These are phyloP conservation scores for human (Homo sapiens) DNA, from an alignment of 2,113 vertebrate species.

Conservation along the genomic window DNA sequence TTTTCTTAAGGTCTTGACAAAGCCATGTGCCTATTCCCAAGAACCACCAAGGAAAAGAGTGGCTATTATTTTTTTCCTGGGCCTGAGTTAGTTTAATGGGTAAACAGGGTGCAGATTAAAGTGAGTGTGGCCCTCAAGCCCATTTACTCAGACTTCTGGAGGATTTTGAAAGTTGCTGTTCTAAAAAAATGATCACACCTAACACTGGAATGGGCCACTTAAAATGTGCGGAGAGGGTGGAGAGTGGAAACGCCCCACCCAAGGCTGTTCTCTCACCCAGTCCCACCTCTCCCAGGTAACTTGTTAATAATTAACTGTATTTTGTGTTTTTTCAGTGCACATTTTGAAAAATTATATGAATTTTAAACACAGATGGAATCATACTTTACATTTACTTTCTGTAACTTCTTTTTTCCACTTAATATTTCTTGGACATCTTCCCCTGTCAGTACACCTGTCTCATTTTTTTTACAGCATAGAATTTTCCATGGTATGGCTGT, in stretches of 20 bases:
- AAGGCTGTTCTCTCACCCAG: not conserved
- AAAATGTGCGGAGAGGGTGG: not conserved
- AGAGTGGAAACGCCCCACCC: not conserved
- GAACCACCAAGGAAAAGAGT: constrained; percentile 50
- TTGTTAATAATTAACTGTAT: not conserved
- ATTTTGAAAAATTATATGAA: constrained; percentile 44
- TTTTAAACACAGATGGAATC: not conserved
- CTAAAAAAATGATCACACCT: not conserved
- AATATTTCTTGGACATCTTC: constrained; percentile 59
- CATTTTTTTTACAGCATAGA: constrained; percentile 47
- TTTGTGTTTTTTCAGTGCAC: not conserved
- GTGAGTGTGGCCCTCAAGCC: not conserved
- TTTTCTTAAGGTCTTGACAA: constrained; percentile 65
- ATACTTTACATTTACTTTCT: not conserved
- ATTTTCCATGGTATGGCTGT: constrained; percentile 52
- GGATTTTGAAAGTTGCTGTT: constrained; percentile 42
- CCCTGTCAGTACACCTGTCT: constrained; percentile 41
- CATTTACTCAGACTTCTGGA: not conserved
- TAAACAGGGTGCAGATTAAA: constrained; percentile 7
- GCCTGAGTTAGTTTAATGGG: constrained; percentile 31
- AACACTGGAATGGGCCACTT: constrained; percentile 4
- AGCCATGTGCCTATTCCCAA: constrained; percentile 31
- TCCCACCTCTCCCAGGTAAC: constrained; percentile 28
- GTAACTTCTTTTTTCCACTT: constrained; percentile 46
- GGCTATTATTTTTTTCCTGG: constrained; percentile 28